Base-by-base conservation (phyloP, 92 coral and sea anemone species). In the Bergia sp. region DNA sequence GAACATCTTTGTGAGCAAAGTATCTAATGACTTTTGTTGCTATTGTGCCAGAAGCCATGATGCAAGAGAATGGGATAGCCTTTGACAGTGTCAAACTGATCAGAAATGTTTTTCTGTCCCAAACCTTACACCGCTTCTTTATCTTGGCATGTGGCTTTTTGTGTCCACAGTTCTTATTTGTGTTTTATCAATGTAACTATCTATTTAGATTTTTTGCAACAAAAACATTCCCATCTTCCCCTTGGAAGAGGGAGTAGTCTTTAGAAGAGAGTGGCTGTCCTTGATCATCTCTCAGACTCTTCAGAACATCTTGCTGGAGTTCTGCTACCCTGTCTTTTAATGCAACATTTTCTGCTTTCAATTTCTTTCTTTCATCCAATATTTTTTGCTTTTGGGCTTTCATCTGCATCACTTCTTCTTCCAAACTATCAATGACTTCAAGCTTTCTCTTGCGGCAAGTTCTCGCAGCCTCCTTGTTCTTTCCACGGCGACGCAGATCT, bases 391-490 rank as follows among this genome's bases (percentile, higher is more conserved):
- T 97, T 77, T 88, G 86, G 38, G 86, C 66, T 78, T 89, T 89
- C 82, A 97, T 71, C 57, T 76, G 67, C 18, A 87, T 42, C 36
- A 95, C 73, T 37, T 92, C 96, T 2, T 86, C 93, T 55, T 93
- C 98, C 39, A 97, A 93, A 38, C 80, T 88, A 78, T 91, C 87
- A 49, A 97, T 95, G 39, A 89, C 91, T 18, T 95, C 99, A 77
- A 97, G 79, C 91, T 97, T 97, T 80, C 99, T 91, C 82, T 97
- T 97, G 76, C 99, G 98, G 74, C 98, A 97, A 66, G 94, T 77
- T 42, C 99, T 93, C 10, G 99, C 99, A 16, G 99, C 99, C 87
- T 93, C 94, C 89, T 97, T 97, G 88, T 97, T 97, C 86, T 97
- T 97, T 49, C 99, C 99, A 44, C 98, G 80, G 67, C 99, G 91